phyloP scores from a whole-genome alignment of 2,113 vertebrate species.

The Pelecanus crispus region DNA sequence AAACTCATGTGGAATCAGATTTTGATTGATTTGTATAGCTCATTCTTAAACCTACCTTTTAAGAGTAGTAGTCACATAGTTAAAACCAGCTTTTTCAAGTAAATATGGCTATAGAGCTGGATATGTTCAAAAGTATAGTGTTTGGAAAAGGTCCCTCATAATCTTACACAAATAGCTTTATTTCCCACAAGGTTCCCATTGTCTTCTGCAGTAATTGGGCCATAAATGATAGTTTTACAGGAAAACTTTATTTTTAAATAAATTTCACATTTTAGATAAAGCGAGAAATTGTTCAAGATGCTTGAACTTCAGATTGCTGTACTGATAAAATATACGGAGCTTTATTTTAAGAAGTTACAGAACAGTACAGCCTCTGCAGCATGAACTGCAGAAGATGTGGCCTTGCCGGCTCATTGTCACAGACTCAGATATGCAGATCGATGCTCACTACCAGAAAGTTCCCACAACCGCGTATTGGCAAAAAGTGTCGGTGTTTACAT shows the following conservation, averaged over 20 bases:
- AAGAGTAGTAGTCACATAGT: background rate
- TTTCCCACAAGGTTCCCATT: slow-evolving; percentile 25
- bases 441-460: background rate
- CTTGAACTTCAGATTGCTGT: slow-evolving; percentile 33
- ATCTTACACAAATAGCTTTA: background rate
- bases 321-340: background rate
- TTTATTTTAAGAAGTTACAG: slow-evolving; percentile 50
- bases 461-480: background rate
- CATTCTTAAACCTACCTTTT: background rate
- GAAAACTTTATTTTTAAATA: slow-evolving; percentile 30
- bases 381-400: slow-evolving; percentile 8
- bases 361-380: background rate
- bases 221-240: background rate
- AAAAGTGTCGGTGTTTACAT: background rate
- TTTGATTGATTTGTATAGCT: background rate
- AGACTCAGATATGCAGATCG: background rate
- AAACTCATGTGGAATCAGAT: background rate
- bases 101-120: background rate
- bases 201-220: slow-evolving; percentile 2
- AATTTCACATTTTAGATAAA: slow-evolving; percentile 47
- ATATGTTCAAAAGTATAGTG: background rate
- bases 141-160: background rate
- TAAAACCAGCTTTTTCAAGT: background rate
- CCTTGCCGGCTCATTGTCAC: background rate
- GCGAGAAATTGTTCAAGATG: background rate